Evolutionary conservation across 2,888 invertebrate species (phyloP), one percentile per base, ranked within the genome.

Genomic region (Agrochola macilenta): DNA sequence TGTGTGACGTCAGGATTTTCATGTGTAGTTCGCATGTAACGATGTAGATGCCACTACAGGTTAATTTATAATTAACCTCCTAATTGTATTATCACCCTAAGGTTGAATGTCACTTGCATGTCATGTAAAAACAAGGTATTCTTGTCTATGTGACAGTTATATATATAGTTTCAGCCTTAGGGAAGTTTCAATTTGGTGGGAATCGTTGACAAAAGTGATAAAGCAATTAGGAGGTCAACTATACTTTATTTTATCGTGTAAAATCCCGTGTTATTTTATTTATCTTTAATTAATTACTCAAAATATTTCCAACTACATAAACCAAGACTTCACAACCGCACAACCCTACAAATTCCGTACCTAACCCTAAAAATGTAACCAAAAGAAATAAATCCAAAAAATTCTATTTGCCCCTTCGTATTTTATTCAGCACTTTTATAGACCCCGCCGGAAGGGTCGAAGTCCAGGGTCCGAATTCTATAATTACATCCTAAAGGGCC

Each of bases 401-500:
- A 68, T 72, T 77, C 57, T 83, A 79, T 83, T 82, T 85, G 72
- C 69, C 70, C 72, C 63, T 80, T 83, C 88, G 79, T 86, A 82
- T 87, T 88, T 88, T 88, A 89, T 86, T 88, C 84, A 87, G 61
- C 70, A 84, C 74, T 78, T 89, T 86, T 86, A 86, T 88, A 86
- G 84, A 69, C 61, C 82, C 66, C 39, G 57, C 86, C 84, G 88
- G 88, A 88, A 88, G 79, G 88, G 86, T 84, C 86, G 52, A 43
- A 65, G 61, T 70, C 78, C 76, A 66, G 65, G 72, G 88, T 77
- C 74, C 83, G 76, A 86, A 82, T 86, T 87, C 83, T 89, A 87
- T 89, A 88, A 88, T 88, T 88, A 88, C 81, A 87, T 87, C 84
- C 89, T 89, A 87, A 87, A 77, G 88, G 88, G 79, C 61, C 70